Evolutionary conservation across 2,888 invertebrate genomes (phyloP).

Genomic region (Melitaea athalia): DNA sequence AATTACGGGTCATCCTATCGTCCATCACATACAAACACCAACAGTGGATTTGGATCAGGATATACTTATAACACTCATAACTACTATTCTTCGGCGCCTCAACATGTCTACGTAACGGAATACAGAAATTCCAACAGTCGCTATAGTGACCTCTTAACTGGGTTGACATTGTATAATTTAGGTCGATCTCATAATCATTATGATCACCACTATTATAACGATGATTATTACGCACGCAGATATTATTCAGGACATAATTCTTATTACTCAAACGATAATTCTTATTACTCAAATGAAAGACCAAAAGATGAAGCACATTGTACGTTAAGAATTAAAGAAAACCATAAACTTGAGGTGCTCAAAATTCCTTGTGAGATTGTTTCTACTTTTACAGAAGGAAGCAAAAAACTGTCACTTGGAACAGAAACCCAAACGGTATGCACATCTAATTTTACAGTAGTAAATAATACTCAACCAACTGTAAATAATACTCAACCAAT

Average conservation of each 20-base stretch:
- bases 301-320: slow-evolving; percentile 60
- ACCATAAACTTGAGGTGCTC: slow-evolving; percentile 53
- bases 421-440: slow-evolving; percentile 56
- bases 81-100: slow-evolving; percentile 52
- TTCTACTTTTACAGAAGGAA: slow-evolving; percentile 67
- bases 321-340: slow-evolving; percentile 62
- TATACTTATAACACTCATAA: slow-evolving; percentile 25
- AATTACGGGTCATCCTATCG: slow-evolving; percentile 11
- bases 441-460: slow-evolving; percentile 53
- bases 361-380: slow-evolving; percentile 76
- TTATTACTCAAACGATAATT: slow-evolving; percentile 38
- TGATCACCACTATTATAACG: slow-evolving; percentile 66
- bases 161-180: slow-evolving; percentile 69
- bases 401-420: slow-evolving; percentile 44
- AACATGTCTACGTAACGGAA: slow-evolving; percentile 65
- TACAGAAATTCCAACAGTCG: slow-evolving; percentile 70
- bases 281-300: slow-evolving; percentile 40
- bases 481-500: not conserved
- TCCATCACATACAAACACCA: slow-evolving; percentile 40
- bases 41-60: slow-evolving; percentile 36
- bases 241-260: slow-evolving; percentile 45
- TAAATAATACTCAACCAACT: slow-evolving; percentile 44
- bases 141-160: slow-evolving; percentile 67
- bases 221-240: slow-evolving; percentile 66
- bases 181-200: slow-evolving; percentile 66